phyloP scores from a whole-genome alignment of 1,140 invertebrate genomes.

The Aethina tumida region DNA sequence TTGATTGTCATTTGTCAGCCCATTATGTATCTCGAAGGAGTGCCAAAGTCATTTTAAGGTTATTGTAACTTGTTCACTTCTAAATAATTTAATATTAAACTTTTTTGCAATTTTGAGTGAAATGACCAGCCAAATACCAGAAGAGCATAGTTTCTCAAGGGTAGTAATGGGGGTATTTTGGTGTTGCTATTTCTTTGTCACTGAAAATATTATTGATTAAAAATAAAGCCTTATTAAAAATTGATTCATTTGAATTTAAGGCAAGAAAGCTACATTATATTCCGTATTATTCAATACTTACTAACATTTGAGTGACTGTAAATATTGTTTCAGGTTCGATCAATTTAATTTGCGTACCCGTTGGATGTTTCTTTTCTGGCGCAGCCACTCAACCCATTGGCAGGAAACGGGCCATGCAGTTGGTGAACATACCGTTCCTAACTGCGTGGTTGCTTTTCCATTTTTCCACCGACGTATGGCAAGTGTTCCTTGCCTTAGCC shows the following conservation, averaged over 20 bases:
- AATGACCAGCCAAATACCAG: no score
- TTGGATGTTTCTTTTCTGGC: constrained; percentile 65
- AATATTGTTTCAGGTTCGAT: constrained; percentile 51
- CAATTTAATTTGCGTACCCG: constrained; percentile 62
- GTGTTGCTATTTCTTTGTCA: neutral
- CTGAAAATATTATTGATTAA: neutral
- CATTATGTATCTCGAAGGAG: no score
- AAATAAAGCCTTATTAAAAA: neutral
- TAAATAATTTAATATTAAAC: no score
- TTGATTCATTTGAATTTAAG: constrained; percentile 1
- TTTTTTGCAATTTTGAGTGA: no score
- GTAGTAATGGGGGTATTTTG: neutral
- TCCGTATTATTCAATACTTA: constrained; percentile 4
- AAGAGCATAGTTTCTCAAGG: no score
- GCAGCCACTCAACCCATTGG: constrained; percentile 56
- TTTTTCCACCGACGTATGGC: constrained; percentile 45
- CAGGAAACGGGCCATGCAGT: constrained; percentile 58
- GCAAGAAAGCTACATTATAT: neutral
- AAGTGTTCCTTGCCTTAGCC: constrained; percentile 54
- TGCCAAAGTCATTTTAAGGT: no score
- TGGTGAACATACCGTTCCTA: constrained; percentile 61
- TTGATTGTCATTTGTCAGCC: no score
- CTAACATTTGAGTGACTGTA: constrained; percentile 5
- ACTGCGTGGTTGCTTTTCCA: constrained; percentile 61
- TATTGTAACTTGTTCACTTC: no score